Conservation (phyloP, 2,888 invertebrate genomes). For the Mimachlamys varia region DNA sequence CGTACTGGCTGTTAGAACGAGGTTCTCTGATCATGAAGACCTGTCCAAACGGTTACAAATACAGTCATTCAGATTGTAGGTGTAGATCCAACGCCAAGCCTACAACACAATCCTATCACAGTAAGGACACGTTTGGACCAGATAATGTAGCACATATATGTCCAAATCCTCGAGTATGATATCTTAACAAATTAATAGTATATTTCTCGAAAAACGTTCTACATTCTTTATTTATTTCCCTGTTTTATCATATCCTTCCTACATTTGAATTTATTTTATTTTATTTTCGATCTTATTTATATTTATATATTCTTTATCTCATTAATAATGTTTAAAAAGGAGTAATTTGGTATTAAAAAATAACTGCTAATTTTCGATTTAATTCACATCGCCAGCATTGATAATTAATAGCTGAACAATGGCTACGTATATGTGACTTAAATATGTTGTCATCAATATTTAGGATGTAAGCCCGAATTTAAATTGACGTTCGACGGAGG, state of each 20-base stretch:
- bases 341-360: too few species aligned
- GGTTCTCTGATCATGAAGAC: background rate
- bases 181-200: too few species aligned
- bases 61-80: background rate
- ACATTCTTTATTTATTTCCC: too few species aligned
- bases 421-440: too few species aligned
- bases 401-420: background rate
- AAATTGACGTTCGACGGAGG: constrained; percentile 50
- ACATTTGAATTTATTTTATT: too few species aligned
- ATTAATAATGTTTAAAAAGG: too few species aligned
- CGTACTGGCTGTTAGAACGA: background rate
- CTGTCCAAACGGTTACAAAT: background rate
- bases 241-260: too few species aligned
- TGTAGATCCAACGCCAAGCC: background rate
- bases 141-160: background rate
- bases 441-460: background rate
- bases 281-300: too few species aligned
- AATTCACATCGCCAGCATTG: background rate
- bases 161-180: too few species aligned
- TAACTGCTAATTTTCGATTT: background rate
- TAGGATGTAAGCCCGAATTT: constrained; percentile 48
- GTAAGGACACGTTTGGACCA: background rate
- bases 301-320: too few species aligned
- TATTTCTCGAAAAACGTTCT: too few species aligned
- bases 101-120: background rate